These are phyloP conservation scores for Phrynosoma blainvillii DNA, from an alignment of 2,113 vertebrate genomes.

Conservation along the genomic window DNA sequence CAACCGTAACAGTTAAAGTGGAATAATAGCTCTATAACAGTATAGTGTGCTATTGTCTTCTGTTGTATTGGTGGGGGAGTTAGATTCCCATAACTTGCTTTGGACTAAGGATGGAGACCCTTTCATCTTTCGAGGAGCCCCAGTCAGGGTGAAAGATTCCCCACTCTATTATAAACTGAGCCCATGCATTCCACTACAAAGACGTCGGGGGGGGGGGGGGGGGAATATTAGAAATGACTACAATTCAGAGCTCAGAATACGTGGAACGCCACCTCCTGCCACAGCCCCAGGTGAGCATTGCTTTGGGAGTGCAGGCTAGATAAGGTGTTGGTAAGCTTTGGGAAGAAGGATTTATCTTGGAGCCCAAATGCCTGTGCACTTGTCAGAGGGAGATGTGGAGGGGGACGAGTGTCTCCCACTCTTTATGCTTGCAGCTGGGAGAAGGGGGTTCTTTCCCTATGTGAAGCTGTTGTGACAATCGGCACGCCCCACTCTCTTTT, in stretches of 20 bases:
- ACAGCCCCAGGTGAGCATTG: background rate
- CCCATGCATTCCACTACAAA: background rate
- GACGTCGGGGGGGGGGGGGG: background rate
- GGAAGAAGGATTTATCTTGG: background rate
- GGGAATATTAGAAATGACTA: background rate
- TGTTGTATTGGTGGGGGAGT: too few relatives aligned
- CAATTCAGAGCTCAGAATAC: background rate
- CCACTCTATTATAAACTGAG: background rate
- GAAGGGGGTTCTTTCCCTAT: background rate
- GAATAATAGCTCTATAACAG: too few relatives aligned
- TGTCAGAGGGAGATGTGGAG: background rate
- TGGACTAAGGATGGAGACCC: background rate
- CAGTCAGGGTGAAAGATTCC: too few relatives aligned
- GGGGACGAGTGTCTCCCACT: background rate
- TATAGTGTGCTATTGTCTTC: too few relatives aligned
- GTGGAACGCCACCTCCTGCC: too few relatives aligned
- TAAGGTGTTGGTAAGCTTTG: background rate
- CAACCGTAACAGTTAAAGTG: too few relatives aligned
- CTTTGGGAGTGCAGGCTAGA: background rate
- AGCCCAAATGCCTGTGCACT: background rate
- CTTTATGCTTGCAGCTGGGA: background rate
- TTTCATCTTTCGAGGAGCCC: too few relatives aligned
- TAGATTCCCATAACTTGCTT: background rate
- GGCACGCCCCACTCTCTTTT: constrained; percentile 3
- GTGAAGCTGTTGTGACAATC: constrained; percentile 9